Base-by-base conservation (phyloP, 2,113 vertebrate species). In the Rousettus leschenaultii region DNA sequence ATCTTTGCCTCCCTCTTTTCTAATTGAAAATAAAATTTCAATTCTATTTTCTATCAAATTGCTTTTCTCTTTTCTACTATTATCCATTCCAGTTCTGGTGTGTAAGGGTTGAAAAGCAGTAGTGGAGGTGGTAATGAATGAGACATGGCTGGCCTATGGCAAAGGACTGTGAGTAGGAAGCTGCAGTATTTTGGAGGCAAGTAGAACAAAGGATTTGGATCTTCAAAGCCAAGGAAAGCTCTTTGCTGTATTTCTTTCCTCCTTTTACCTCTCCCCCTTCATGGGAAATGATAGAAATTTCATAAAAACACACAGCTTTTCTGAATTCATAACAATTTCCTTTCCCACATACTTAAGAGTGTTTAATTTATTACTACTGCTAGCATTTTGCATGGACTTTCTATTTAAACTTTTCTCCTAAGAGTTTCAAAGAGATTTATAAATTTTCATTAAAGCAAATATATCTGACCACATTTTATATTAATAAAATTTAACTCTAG, bases 391-490 rank as follows among this genome's bases (percentile, higher is more conserved):
- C n/a, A 93, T n/a, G 26, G 82, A 70, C 10, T 40, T 95, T 86
- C 28, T 68, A 71, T 89, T 95, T 90, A 57, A 78, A 70, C 40
- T 53, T 86, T 86, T 84, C 65, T 80, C 48, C 68, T 86, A 77
- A 80, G 53, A 87, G 33, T 87, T 94, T 84, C 77, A 88, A n/a
- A 95, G 48, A 79, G 33, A 28, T 89, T 94, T 90, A 90, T 66
- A 89, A 73, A 95, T 90, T 92, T 95, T 86, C 40, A 86, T 57
- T 94, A 89, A 94, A 89, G 77, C 4, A 91, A 89, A 80, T 79
- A 88, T 65, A 83, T 6, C 28, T 87, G 63, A 16, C 12, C 19
- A 80, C 57, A 78, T 82, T 38, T 89, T 86, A 14, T 61, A 89
- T 78, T 43, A 57, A 94, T 86, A 93, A 91, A 85, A 74, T 71